Evolutionary conservation across 2,888 invertebrate genomes (phyloP), one percentile per base, ranked within the genome.

Genomic region (Liodrosophila aerea): DNA sequence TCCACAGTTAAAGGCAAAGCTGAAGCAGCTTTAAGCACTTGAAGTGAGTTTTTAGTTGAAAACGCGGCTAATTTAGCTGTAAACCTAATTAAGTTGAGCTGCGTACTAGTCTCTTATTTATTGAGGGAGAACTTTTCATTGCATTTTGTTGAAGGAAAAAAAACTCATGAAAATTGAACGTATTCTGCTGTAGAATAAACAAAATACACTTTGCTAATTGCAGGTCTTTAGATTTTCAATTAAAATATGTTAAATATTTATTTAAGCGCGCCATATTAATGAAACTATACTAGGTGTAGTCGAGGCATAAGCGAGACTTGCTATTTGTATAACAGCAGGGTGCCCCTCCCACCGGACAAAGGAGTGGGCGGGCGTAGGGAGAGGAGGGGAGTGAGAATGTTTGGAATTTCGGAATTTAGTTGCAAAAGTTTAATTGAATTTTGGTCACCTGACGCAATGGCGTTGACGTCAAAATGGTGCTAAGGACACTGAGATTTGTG

Each of bases 341-440:
- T n/a, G 9, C 9, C 15, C 13, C 15, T 13, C 36, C 31, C 31
- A 7, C 2, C 7, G 30, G 2, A 9, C 9, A 9, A 7, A 13
- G 34, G 34, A n/a, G n/a, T n/a, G n/a, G n/a, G n/a, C n/a, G n/a
- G n/a, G n/a, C n/a, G n/a, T 7, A 34, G 15, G 13, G 9, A 15
- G 4, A 16, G 11, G 9, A 1, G 7, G 11, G 18, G n/a, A n/a
- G n/a, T n/a, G n/a, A n/a, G 16, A 18, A 11, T 16, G 47, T 37
- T n/a, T 47, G 12, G 29, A 36, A 16, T 11, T 33, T 40, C 13
- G 36, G 34, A 31, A 45, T 40, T 51, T 57, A 12, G 22, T 22
- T 45, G 60, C 63, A 75, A 73, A 71, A 73, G 64, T 76, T 78
- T 73, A 82, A 78, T 78, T 82, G 76, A 78, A 76, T 78, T 73